Percentiles rank a stretch among this genome's conserved stretches.
phyloP scores from a whole-genome alignment of 2,797 vertebrate genomes.

The Streptopelia turtur region DNA sequence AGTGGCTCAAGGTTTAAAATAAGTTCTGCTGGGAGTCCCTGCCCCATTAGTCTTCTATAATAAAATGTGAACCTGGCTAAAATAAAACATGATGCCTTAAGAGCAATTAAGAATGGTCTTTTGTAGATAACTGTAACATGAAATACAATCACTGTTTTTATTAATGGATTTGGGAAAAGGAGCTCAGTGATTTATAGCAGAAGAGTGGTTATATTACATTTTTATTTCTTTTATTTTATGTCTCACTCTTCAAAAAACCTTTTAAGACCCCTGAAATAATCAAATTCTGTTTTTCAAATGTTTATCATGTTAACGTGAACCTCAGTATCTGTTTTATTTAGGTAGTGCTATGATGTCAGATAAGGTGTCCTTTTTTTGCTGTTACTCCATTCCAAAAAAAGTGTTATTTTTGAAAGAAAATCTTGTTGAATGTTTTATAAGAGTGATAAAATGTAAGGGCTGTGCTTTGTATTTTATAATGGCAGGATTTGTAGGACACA shows the following conservation, averaged over 20 bases:
- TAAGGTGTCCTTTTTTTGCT: constrained; percentile 24
- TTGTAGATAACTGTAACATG: constrained; percentile 76
- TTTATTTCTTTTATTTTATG: constrained; percentile 74
- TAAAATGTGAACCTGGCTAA: constrained; percentile 76
- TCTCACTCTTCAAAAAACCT: constrained; percentile 46
- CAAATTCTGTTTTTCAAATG: constrained; percentile 43
- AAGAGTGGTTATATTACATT: constrained; percentile 58
- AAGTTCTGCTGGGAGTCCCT: constrained; percentile 73
- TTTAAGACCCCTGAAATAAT: constrained; percentile 43
- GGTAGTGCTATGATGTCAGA: constrained; percentile 65
- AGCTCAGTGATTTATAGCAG: constrained; percentile 57
- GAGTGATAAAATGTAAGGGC: constrained; percentile 56
- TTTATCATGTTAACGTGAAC: constrained; percentile 54
- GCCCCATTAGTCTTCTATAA: constrained; percentile 75
- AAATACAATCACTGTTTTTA: constrained; percentile 75
- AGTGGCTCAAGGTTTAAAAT: constrained; percentile 74
- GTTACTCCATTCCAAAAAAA: neutral
- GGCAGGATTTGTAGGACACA: constrained; percentile 55
- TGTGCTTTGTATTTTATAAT: constrained; percentile 40
- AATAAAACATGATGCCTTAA: constrained; percentile 74
- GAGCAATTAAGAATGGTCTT: constrained; percentile 76
- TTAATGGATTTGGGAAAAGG: constrained; percentile 75
- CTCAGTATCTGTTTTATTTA: constrained; percentile 68
- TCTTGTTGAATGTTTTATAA: constrained; percentile 65
- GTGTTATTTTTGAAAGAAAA: constrained; percentile 52